These are phyloP conservation scores for Glaucidium brasilianum DNA, from an alignment of 2,113 vertebrate genomes.

Conservation along the genomic window DNA sequence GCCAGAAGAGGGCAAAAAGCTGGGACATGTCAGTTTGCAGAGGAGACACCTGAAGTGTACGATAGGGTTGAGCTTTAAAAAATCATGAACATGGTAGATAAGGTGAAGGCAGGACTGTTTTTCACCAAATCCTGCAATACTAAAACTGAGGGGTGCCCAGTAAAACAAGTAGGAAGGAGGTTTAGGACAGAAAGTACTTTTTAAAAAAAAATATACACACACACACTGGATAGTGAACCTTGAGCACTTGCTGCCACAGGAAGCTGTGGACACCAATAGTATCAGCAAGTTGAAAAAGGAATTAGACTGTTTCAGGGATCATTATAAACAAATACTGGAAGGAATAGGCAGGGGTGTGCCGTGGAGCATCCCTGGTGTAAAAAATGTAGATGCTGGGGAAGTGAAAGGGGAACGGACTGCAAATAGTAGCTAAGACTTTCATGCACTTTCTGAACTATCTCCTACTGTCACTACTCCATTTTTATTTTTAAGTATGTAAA, in stretches of 20 bases:
- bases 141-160: neutral
- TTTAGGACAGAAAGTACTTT: neutral
- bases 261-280: neutral
- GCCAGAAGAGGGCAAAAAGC: neutral
- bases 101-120: neutral
- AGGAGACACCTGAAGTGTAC: neutral
- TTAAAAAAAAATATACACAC: neutral
- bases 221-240: neutral
- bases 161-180: neutral
- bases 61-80: neutral
- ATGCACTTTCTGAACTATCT: neutral
- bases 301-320: neutral
- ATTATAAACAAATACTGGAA: neutral
- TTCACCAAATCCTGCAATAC: neutral
- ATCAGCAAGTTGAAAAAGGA: neutral
- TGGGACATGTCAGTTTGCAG: neutral
- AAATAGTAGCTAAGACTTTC: neutral
- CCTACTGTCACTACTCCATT: neutral
- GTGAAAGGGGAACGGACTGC: neutral
- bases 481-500: neutral
- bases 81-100: neutral
- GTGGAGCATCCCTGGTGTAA: neutral
- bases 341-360: neutral
- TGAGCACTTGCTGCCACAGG: neutral
- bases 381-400: neutral